Evolutionary conservation across 2,797 vertebrate species (phyloP).

Genomic region (Muraenolepis orangiensis): DNA sequence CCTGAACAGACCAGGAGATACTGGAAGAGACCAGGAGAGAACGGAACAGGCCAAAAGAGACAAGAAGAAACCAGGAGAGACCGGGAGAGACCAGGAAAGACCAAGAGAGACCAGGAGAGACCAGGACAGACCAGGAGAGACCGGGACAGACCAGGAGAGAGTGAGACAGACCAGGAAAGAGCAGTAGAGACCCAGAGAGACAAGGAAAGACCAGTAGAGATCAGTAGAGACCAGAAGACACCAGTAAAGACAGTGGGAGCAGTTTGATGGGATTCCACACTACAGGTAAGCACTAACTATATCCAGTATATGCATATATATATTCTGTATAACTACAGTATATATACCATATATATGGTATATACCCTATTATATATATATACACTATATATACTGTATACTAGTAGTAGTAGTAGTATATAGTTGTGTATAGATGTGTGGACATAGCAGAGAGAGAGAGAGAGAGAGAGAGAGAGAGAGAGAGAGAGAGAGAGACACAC

Average conservation of each 20-base stretch:
- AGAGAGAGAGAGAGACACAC: not conserved
- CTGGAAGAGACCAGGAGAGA: not conserved
- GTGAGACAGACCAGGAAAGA: not conserved
- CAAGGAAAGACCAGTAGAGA: not conserved
- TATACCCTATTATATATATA: not conserved
- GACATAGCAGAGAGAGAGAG: no score
- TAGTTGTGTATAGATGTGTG: not conserved
- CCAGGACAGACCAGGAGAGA: not conserved
- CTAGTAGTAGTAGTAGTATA: no score
- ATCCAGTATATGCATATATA: not conserved
- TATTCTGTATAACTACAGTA: not conserved
- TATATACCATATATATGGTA: not conserved
- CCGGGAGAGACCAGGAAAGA: not conserved
- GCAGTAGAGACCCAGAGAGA: not conserved
- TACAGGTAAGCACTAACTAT: slow-evolving; percentile 8
- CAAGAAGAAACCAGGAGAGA: not conserved
- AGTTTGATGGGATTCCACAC: slow-evolving; percentile 8
- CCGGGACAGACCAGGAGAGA: not conserved
- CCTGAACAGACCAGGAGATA: no score
- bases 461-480: not conserved
- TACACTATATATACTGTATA: not conserved
- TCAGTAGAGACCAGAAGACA: slow-evolving; percentile 1
- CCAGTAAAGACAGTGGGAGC: not conserved
- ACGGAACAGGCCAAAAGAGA: not conserved
- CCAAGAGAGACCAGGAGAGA: not conserved